Evolutionary conservation across 64 coral and sea anemone species (phyloP), one percentile per base, ranked within the genome.

Genomic region (Pocillopora damicornis): DNA sequence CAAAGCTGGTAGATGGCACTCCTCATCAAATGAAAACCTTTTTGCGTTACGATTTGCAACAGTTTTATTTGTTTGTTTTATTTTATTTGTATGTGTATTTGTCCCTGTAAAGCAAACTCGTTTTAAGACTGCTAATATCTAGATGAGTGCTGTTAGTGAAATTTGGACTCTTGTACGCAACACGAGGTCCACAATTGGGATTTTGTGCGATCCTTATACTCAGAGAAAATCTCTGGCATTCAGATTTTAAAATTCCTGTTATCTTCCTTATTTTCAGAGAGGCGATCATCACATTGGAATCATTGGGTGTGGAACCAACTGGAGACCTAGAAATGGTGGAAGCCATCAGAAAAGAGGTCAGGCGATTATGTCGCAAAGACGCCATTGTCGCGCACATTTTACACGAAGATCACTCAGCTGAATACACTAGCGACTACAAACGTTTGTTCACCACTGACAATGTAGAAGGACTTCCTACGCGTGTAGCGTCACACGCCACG

Each of bases 281-380:
- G 18, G 94, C 94, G 14, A 88, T 96, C 51, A 74, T 86, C 51
- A 89, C 94, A 4, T 80, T 96, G 22, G 61, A 93, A 59, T 81
- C 80, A 14, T 88, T 96, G 60, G 94, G 91, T 61, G 91, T 96
- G 22, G 91, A 96, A 23, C 94, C 94, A 4, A 94, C 95, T 9
- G 92, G 95, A 13, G 95, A 98, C 76, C 36, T 94, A 15, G 92
- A 98, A 75, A 98, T 94, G 92, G 37, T 94, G 35, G 86, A 98
- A 59, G 89, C 95, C 5, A 98, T 98, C 42, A 88, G 89, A 57
- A 57, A 76, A 16, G 95, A 98, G 81, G 95, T 98, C 7, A 86
- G 83, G 63, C 37, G 92, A 56, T 74, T 93, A 37, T 98, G 95
- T 37, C 78, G 62, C 2, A 86, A 89, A 66, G 89, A 98, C n/a